Percentiles rank a stretch among this genome's conserved stretches.
phyloP scores from a whole-genome alignment of 1,140 invertebrate species.

The Drosophila pruinosa region DNA sequence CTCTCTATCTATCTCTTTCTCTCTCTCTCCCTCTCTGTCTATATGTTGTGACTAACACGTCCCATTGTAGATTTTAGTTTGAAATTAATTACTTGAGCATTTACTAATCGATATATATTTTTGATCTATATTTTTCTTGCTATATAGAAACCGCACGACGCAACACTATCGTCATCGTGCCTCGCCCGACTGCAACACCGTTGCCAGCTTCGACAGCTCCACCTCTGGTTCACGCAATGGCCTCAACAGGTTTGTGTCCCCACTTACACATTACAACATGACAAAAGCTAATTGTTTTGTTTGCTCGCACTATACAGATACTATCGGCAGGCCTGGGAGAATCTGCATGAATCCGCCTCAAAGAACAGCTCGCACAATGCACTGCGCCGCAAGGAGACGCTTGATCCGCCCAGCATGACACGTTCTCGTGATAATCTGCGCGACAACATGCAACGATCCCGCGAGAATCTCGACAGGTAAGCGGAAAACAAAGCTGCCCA shows the following conservation, averaged over 20 bases:
- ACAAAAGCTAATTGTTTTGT: not conserved
- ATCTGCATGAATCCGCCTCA: conserved; percentile 91
- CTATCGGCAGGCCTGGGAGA: conserved; percentile 96
- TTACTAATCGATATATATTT: not conserved
- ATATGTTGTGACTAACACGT: conserved; percentile 37
- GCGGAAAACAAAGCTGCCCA: not conserved
- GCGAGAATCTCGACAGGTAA: conserved; percentile 83
- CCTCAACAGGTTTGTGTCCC: conserved; percentile 87
- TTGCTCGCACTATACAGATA: conserved; percentile 80
- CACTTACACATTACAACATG: not conserved
- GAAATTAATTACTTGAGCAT: not conserved
- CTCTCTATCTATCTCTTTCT: conserved; percentile 1
- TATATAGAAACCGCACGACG: conserved; percentile 88
- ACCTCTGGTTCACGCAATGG: conserved; percentile 92
- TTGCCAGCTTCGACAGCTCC: conserved; percentile 93
- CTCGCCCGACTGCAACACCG: conserved; percentile 94
- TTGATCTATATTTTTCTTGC: conserved; percentile 3
- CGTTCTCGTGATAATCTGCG: conserved; percentile 82
- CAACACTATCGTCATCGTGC: conserved; percentile 93
- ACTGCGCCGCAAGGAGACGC: conserved; percentile 87
- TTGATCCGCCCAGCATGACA: conserved; percentile 86
- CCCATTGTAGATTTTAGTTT: conserved; percentile 4
- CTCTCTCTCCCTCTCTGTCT: conserved; percentile 16
- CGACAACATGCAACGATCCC: conserved; percentile 81
- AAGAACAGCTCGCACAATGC: conserved; percentile 83